Conservation (phyloP, 2,797 vertebrate genomes). For the Danionella dracula region DNA sequence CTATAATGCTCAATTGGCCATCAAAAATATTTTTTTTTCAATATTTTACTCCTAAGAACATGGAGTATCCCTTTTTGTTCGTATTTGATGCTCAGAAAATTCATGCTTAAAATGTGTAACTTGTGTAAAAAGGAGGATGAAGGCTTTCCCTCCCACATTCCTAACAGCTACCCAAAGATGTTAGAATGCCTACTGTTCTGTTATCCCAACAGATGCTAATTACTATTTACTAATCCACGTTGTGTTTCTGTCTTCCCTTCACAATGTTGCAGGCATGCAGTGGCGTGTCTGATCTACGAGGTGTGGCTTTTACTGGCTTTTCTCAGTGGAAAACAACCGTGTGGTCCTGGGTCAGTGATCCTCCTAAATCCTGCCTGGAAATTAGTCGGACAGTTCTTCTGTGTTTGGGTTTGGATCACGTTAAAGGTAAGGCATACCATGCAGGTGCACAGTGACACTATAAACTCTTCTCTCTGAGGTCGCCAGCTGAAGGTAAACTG, state of each 20-base stretch:
- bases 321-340: conserved; percentile 16
- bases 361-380: background rate
- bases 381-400: background rate
- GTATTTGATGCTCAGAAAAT: too few species aligned
- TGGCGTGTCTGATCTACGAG: conserved; percentile 13
- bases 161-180: background rate
- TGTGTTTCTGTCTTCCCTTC: background rate
- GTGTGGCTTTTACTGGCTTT: conserved; percentile 12
- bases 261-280: background rate
- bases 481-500: conserved; percentile 10
- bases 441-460: conserved; percentile 7
- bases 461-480: conserved; percentile 18
- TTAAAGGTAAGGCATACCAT: background rate
- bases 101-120: too few species aligned
- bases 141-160: background rate
- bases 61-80: too few species aligned
- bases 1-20: too few species aligned
- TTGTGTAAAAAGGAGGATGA: too few species aligned
- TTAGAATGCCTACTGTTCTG: background rate
- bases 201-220: conserved; percentile 12
- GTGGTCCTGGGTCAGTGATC: background rate
- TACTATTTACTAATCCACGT: conserved; percentile 9
- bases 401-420: conserved; percentile 3
- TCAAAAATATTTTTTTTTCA: too few species aligned
- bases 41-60: too few species aligned